Conservation (phyloP, 2,888 invertebrate species). For the Noctua fimbriata region DNA sequence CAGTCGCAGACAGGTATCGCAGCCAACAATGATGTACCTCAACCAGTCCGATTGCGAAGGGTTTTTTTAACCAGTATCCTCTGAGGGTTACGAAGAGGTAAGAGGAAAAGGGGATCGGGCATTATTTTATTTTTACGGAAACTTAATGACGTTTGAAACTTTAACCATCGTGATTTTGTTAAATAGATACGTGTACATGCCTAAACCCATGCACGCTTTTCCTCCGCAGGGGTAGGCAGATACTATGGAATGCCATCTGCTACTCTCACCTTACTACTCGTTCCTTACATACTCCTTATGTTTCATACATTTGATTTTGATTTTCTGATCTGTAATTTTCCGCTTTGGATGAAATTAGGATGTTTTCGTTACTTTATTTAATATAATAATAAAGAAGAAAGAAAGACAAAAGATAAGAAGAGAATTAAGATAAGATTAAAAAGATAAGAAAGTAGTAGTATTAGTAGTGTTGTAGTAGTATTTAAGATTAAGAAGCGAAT, state of each 20-base stretch:
- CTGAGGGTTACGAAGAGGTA: constrained; percentile 65
- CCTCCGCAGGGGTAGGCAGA: no score
- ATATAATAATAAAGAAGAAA: no score
- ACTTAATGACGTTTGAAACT: not conserved
- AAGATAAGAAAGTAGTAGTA: no score
- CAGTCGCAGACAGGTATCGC: constrained; percentile 82
- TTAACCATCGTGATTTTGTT: not conserved
- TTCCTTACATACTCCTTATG: not conserved
- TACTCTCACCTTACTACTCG: no score
- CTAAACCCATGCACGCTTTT: not conserved
- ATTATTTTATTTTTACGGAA: constrained; percentile 1
- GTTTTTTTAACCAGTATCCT: constrained; percentile 85
- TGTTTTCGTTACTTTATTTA: not conserved
- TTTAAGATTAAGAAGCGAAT: not conserved
- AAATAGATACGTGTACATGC: not conserved
- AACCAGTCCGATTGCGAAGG: constrained; percentile 82
- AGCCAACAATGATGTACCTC: constrained; percentile 84
- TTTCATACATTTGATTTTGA: not conserved
- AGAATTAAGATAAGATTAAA: no score
- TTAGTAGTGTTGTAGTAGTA: no score
- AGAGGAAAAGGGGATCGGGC: constrained; percentile 56
- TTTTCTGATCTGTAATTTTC: not conserved
- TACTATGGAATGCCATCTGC: no score
- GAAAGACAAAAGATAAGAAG: no score
- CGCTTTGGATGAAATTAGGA: not conserved